A percentile compares a stretch with the other conserved stretches of the same genome.
phyloP scores from a whole-genome alignment of 1,140 invertebrate species.

The Solen grandis region DNA sequence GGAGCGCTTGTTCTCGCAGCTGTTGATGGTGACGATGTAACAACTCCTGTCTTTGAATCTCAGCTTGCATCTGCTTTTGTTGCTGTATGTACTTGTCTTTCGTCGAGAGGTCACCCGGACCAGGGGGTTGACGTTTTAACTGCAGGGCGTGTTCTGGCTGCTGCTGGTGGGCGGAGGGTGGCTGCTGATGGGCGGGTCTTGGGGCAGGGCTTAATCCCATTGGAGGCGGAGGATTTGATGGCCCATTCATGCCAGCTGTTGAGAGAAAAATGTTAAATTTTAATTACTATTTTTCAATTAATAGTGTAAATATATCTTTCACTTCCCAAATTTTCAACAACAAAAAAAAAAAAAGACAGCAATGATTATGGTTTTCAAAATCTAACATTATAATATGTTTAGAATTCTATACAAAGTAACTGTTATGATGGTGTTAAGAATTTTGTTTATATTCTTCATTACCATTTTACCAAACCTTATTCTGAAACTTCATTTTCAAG shows the following conservation, averaged over 20 bases:
- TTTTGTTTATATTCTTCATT: too few relatives aligned
- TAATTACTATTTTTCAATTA: not conserved
- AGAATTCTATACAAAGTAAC: too few relatives aligned
- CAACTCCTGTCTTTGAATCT: slow-evolving; percentile 50
- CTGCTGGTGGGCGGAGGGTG: slow-evolving; percentile 62
- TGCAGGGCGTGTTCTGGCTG: slow-evolving; percentile 46
- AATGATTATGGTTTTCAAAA: too few relatives aligned
- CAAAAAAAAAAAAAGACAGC: too few relatives aligned
- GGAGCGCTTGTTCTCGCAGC: slow-evolving; percentile 35
- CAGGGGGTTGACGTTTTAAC: slow-evolving; percentile 26
- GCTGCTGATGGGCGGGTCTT: slow-evolving; percentile 52
- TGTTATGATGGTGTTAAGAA: too few relatives aligned
- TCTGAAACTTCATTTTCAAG: too few relatives aligned
- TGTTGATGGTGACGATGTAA: slow-evolving; percentile 55
- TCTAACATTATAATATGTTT: too few relatives aligned
- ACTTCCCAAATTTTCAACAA: not conserved
- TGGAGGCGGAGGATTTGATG: not conserved
- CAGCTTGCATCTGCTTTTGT: slow-evolving; percentile 12
- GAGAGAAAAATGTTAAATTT: not conserved
- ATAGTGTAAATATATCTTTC: not conserved
- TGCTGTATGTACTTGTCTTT: slow-evolving; percentile 36
- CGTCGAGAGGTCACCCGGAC: slow-evolving; percentile 26
- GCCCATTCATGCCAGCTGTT: slow-evolving; percentile 24
- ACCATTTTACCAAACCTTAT: too few relatives aligned
- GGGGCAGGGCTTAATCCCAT: slow-evolving; percentile 8